Conservation (phyloP, 2,888 invertebrate species). For the Pemphredon lugubris region DNA sequence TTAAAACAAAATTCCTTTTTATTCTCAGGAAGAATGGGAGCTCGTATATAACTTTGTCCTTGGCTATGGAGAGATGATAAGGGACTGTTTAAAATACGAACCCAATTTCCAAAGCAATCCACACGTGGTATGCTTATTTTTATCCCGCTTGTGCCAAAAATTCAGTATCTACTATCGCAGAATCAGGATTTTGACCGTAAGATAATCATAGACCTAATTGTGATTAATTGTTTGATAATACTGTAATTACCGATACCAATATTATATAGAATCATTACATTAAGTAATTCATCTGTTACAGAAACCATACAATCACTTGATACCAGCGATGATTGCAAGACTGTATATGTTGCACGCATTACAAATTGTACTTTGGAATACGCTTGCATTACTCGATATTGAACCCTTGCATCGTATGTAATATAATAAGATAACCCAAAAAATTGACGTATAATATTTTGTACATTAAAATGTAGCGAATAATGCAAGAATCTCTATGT, state of each 20-base stretch:
- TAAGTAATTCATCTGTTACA: constrained; percentile 78
- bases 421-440: constrained; percentile 53
- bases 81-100: constrained; percentile 82
- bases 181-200: constrained; percentile 87
- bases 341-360: constrained; percentile 86
- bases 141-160: constrained; percentile 84
- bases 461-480: not conserved
- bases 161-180: constrained; percentile 90
- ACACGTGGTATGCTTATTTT: constrained; percentile 85
- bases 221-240: constrained; percentile 3
- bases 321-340: constrained; percentile 86
- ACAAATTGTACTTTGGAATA: constrained; percentile 85
- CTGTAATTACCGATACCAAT: not conserved
- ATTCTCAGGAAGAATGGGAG: constrained; percentile 89
- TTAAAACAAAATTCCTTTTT: constrained; percentile 42
- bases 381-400: constrained; percentile 85
- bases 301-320: constrained; percentile 86
- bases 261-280: constrained; percentile 11
- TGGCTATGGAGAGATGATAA: constrained; percentile 85
- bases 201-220: constrained; percentile 66
- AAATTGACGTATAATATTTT: constrained; percentile 4
- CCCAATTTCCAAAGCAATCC: constrained; percentile 83
- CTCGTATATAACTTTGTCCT: constrained; percentile 87
- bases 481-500: not conserved
- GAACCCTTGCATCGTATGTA: constrained; percentile 88